Percentiles rank a stretch among this genome's conserved stretches.
These are phyloP conservation scores for Gorsachius magnificus DNA, from an alignment of 2,797 vertebrate species.

Conservation along the genomic window DNA sequence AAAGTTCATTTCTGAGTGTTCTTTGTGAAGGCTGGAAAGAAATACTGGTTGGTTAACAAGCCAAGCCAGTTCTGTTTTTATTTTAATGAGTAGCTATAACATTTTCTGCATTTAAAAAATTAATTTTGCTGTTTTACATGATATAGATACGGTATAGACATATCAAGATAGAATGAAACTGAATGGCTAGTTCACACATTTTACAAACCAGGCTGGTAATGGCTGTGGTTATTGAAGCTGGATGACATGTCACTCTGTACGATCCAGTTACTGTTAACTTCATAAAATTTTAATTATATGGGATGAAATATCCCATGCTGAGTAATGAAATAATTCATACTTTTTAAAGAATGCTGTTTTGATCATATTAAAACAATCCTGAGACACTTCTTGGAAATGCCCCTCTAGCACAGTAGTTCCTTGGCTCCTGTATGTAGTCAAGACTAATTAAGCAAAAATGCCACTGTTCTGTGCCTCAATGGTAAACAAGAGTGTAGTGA, in stretches of 20 bases:
- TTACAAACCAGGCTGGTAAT: neutral
- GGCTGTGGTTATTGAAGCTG: neutral
- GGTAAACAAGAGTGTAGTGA: neutral
- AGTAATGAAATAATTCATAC: neutral
- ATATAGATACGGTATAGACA: neutral
- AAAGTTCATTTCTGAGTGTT: neutral
- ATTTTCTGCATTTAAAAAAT: neutral
- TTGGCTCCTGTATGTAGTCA: neutral
- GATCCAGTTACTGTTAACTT: slow-evolving; percentile 23
- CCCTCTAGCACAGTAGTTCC: neutral
- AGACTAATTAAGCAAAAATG: neutral
- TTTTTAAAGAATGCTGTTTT: neutral
- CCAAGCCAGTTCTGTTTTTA: neutral
- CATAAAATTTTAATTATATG: slow-evolving; percentile 7
- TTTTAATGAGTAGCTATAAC: neutral
- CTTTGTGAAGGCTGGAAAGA: neutral
- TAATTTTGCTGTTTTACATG: neutral
- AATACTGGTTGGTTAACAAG: neutral
- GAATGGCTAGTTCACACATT: neutral
- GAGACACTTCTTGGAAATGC: neutral
- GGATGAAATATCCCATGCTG: neutral
- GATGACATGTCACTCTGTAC: neutral
- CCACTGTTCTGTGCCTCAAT: neutral
- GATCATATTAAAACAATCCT: neutral
- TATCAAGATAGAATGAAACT: neutral